These are phyloP conservation scores for Sminthurinus signatus DNA, from an alignment of 1,140 invertebrate species.

Conservation along the genomic window DNA sequence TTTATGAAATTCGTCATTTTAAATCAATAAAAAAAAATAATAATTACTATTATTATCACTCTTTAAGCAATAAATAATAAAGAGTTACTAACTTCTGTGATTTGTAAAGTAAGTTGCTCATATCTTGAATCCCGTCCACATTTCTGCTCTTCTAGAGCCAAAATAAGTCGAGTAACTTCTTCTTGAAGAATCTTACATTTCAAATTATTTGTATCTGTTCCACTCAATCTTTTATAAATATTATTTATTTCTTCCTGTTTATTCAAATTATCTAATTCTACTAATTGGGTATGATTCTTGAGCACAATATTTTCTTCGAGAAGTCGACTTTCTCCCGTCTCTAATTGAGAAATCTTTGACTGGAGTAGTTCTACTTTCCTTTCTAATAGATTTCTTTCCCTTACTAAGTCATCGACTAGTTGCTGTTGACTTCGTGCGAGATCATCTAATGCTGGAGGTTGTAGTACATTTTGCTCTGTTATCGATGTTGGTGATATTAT, in stretches of 20 bases:
- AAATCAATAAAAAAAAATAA: conserved; percentile 7
- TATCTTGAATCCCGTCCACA: conserved; percentile 55
- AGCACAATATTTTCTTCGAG: conserved; percentile 30
- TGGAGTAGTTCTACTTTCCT: conserved; percentile 39
- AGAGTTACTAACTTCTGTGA: conserved; percentile 60
- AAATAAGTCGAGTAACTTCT: conserved; percentile 48
- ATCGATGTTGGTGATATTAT: too few relatives aligned
- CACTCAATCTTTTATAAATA: conserved; percentile 10
- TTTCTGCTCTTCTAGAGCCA: conserved; percentile 79
- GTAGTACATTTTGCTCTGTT: too few relatives aligned
- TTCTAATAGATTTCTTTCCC: conserved; percentile 32
- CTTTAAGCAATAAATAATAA: too few relatives aligned
- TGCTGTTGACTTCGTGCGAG: background rate
- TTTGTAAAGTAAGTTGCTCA: conserved; percentile 78
- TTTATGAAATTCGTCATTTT: background rate
- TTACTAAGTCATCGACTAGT: conserved; percentile 45
- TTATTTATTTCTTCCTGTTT: conserved; percentile 23
- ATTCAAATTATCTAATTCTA: conserved; percentile 39
- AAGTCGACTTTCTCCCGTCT: conserved; percentile 26
- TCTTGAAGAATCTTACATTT: conserved; percentile 36
- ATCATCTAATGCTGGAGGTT: background rate
- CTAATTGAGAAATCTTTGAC: conserved; percentile 33
- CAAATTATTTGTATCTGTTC: conserved; percentile 20
- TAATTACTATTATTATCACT: too few relatives aligned
- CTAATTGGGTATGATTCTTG: conserved; percentile 20